Evolutionary conservation across 2,113 vertebrate species (phyloP), one percentile per base, ranked within the genome.

Genomic region (Grammomys surdaster): DNA sequence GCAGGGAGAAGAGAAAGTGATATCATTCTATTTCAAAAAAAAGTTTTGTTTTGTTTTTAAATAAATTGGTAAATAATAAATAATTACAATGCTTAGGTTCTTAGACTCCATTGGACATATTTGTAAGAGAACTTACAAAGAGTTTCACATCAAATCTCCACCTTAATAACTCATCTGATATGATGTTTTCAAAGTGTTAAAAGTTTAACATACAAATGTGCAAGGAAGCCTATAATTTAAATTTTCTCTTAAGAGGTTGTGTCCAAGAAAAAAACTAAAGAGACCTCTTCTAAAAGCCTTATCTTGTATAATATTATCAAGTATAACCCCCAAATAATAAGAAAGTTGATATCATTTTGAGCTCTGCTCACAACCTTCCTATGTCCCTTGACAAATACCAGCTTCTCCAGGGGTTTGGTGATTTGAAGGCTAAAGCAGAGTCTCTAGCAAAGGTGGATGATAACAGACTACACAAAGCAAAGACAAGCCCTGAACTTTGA

Each of bases 401-500:
- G 9, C 3, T 75, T 90, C 70, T 56, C 72, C 65, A 69, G 31
- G 65, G 81, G 65, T 65, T 69, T 11, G 33, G 36, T 13, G 51
- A 48, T 88, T 70, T 67, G 3, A n/a, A 87, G 8, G n/a, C 7
- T 69, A 90, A 96, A 36, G 31, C 43, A n/a, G 36, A 67, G 36
- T 84, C n/a, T 65, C 31, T 22, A 24, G 17, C 33, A 46, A 16
- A 43, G 0, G 36, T 2, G 5, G 1, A 7, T 31, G 43, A 82
- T 78, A 78, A 78, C 54, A 82, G 5, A 91, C 88, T 78, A 87
- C 22, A 73, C 16, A 95, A 60, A 78, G 46, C 60, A 75, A 65
- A 56, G 33, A 63, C 17, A 93, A 97, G 72, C 36, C 76, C 48
- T 43, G 46, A 80, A 90, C 48, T 85, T 51, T 90, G 33, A 86